phyloP scores from a whole-genome alignment of 2,888 invertebrate species.

The Nephrotoma flavescens region DNA sequence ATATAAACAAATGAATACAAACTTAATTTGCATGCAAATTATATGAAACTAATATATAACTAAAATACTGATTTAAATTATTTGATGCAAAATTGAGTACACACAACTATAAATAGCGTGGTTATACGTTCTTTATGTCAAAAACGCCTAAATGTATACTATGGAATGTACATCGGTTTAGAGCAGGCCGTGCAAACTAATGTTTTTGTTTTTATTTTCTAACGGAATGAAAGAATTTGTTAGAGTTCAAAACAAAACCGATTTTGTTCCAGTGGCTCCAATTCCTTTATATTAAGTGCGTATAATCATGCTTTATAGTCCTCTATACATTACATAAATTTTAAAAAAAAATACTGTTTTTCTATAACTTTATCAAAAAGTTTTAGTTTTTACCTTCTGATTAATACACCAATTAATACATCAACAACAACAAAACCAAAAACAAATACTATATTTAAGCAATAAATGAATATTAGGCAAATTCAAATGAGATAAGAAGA shows the following conservation, averaged over 20 bases:
- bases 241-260: background rate
- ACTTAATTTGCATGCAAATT: background rate
- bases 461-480: background rate
- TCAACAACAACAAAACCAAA: slow-evolving; percentile 9
- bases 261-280: too few relatives aligned
- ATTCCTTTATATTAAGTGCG: too few relatives aligned
- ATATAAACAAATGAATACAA: background rate
- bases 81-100: too few relatives aligned
- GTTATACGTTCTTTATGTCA: too few relatives aligned
- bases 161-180: background rate
- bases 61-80: too few relatives aligned
- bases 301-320: too few relatives aligned
- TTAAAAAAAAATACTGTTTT: background rate
- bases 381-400: slow-evolving; percentile 14
- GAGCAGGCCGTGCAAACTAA: background rate
- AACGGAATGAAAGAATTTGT: too few relatives aligned
- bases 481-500: background rate
- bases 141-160: too few relatives aligned
- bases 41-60: background rate
- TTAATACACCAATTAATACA: slow-evolving; percentile 19
- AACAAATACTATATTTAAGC: background rate
- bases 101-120: too few relatives aligned
- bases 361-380: background rate
- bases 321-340: too few relatives aligned
- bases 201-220: background rate